Conservation (phyloP, 2,888 invertebrate genomes). For the Spodoptera littoralis region DNA sequence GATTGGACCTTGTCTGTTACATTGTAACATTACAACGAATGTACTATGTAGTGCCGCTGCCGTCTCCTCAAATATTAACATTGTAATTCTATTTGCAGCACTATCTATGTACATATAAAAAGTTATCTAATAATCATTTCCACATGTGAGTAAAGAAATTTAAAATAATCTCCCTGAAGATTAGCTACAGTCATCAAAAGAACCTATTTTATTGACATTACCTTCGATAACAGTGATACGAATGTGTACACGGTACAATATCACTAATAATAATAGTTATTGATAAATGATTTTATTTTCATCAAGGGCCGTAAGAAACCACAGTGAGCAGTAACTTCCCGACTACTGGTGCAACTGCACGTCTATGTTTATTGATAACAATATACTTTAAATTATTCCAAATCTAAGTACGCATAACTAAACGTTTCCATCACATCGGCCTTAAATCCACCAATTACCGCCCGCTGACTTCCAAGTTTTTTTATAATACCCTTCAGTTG, state of each 20-base stretch:
- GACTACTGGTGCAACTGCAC: conserved; percentile 59
- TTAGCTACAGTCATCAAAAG: conserved; percentile 61
- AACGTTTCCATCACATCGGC: conserved; percentile 75
- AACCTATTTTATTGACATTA: conserved; percentile 72
- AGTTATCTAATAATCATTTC: conserved; percentile 38
- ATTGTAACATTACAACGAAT: conserved; percentile 10
- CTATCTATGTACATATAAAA: conserved; percentile 24
- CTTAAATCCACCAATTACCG: neutral
- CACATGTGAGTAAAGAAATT: conserved; percentile 48
- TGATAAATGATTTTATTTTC: conserved; percentile 73
- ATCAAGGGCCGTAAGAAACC: conserved; percentile 58
- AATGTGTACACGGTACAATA: conserved; percentile 57
- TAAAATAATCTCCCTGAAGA: conserved; percentile 54
- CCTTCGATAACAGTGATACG: conserved; percentile 69
- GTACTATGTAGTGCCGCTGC: conserved; percentile 1
- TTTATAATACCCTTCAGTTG: conserved; percentile 13
- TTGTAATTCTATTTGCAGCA: conserved; percentile 23
- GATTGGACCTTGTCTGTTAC: conserved; percentile 6
- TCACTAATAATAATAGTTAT: conserved; percentile 69
- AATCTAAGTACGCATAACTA: conserved; percentile 73
- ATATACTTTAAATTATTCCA: conserved; percentile 62
- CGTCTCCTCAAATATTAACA: conserved; percentile 33
- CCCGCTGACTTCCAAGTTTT: conserved; percentile 7
- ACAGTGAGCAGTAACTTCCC: conserved; percentile 63
- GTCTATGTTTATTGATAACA: conserved; percentile 63